These are phyloP conservation scores for Pachymerium ferrugineum DNA, from an alignment of 2,888 invertebrate genomes.

Conservation along the genomic window DNA sequence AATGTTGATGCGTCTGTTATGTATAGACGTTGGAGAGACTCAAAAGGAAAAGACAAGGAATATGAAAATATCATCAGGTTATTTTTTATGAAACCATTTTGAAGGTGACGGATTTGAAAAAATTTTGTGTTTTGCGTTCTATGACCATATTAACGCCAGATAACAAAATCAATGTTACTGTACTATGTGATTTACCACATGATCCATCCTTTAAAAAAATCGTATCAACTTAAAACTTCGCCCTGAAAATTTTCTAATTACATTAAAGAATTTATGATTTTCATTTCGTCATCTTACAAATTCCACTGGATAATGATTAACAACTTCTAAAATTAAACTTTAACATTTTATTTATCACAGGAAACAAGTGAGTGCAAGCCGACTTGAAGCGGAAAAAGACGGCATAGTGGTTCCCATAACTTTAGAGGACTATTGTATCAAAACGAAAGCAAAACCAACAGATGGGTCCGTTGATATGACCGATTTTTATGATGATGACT, in stretches of 20 bases:
- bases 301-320: background rate
- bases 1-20: conserved; percentile 99
- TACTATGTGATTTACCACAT: too few species aligned
- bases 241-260: too few species aligned
- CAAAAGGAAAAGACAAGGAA: conserved; percentile 95
- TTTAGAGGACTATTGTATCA: conserved; percentile 95
- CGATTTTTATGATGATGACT: conserved; percentile 94
- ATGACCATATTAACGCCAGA: too few species aligned
- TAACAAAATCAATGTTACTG: too few species aligned
- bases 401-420: conserved; percentile 95
- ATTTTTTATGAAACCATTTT: too few species aligned
- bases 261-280: too few species aligned
- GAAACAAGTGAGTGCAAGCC: conserved; percentile 93
- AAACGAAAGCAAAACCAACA: conserved; percentile 75
- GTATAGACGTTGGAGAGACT: conserved; percentile 98
- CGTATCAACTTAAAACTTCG: too few species aligned
- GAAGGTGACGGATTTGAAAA: background rate
- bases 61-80: conserved; percentile 99
- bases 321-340: background rate
- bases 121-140: background rate
- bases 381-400: conserved; percentile 91
- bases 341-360: conserved; percentile 52
- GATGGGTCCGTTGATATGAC: conserved; percentile 83
- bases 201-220: too few species aligned
- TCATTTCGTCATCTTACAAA: background rate